Percentiles rank a stretch among this genome's conserved stretches.
Evolutionary conservation across 2,113 vertebrate species (phyloP).

Genomic region (Globicephala melas): DNA sequence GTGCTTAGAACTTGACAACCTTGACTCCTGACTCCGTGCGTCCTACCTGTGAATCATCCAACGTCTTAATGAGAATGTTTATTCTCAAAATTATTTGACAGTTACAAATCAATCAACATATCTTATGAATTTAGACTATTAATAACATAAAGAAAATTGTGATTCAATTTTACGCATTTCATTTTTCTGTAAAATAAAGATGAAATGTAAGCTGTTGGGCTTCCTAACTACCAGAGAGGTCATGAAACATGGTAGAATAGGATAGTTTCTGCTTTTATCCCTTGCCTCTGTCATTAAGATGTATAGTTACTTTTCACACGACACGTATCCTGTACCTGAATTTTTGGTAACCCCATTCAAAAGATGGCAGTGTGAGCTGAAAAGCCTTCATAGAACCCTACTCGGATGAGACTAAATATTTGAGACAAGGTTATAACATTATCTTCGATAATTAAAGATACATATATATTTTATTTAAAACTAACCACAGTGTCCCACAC

Average conservation of each 20-base stretch:
- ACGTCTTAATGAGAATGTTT: not conserved
- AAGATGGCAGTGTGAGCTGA: not conserved
- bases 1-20: not conserved
- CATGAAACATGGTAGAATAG: not conserved
- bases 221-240: not conserved
- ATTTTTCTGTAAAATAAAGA: not conserved
- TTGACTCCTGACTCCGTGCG: not conserved
- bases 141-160: not conserved
- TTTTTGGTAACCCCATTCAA: not conserved
- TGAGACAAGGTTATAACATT: not conserved
- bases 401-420: not conserved
- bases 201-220: not conserved
- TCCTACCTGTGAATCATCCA: not conserved
- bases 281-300: not conserved
- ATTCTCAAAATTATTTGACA: not conserved
- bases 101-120: not conserved
- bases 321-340: not conserved
- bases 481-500: not conserved
- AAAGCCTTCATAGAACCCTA: not conserved
- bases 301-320: not conserved
- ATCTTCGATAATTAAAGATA: not conserved
- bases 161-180: not conserved
- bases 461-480: not conserved
- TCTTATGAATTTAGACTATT: not conserved
- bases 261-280: not conserved